Evolutionary conservation across 2,113 vertebrate genomes (phyloP).

Genomic region (Nannobrachium achirus): DNA sequence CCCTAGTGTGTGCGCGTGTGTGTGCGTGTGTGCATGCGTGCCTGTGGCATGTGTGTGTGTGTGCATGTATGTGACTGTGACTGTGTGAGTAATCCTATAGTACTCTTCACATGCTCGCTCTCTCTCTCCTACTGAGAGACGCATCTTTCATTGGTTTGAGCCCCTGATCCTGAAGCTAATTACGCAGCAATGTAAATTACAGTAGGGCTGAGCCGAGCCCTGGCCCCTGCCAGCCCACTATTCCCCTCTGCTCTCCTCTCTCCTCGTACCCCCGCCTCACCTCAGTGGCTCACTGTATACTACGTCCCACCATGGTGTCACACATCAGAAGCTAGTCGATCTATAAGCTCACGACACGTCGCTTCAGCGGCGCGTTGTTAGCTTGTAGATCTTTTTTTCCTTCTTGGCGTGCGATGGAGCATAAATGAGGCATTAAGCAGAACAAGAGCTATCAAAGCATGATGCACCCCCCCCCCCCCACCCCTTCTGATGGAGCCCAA

Average conservation of each 20-base stretch:
- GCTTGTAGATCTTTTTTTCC: too few species aligned
- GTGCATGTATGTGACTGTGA: slow-evolving; percentile 31
- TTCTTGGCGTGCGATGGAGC: too few species aligned
- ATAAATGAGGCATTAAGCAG: slow-evolving; percentile 27
- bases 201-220: slow-evolving; percentile 33
- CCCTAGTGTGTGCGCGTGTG: slow-evolving; percentile 14
- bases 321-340: too few species aligned
- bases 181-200: slow-evolving; percentile 78
- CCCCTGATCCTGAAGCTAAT: slow-evolving; percentile 71
- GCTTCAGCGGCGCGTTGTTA: too few species aligned
- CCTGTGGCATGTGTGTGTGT: slow-evolving; percentile 35
- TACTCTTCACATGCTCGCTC: slow-evolving; percentile 39
- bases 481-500: slow-evolving; percentile 45
- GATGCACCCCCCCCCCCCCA: too few species aligned
- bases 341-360: too few species aligned
- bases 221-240: slow-evolving; percentile 25
- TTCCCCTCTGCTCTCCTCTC: slow-evolving; percentile 10
- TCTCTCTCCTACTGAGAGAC: slow-evolving; percentile 40
- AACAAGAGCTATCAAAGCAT: slow-evolving; percentile 45
- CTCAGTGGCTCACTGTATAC: slow-evolving; percentile 12
- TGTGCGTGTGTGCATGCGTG: slow-evolving; percentile 13
- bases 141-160: slow-evolving; percentile 67
- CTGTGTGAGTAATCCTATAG: slow-evolving; percentile 34
- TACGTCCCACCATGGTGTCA: too few species aligned
- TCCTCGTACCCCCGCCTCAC: slow-evolving; percentile 1